A percentile compares a stretch with the other conserved stretches of the same genome.
Evolutionary conservation across 2,113 vertebrate genomes (phyloP).

Genomic region (Prinia subflava): DNA sequence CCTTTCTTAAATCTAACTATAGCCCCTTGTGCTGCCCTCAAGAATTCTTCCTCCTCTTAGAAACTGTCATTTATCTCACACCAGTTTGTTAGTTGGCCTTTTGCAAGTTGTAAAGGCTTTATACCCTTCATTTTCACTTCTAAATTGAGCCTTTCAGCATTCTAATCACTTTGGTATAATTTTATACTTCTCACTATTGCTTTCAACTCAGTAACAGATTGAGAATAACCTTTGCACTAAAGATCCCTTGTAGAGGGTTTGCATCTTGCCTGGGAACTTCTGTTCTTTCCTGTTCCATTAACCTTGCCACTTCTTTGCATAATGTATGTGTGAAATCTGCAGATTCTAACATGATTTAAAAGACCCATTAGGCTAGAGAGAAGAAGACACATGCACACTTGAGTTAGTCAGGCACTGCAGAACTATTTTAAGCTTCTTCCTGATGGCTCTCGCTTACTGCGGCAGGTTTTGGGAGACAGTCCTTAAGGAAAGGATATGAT

Average conservation of each 20-base stretch:
- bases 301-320: neutral
- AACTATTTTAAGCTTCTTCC: conserved; percentile 6
- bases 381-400: neutral
- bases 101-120: neutral
- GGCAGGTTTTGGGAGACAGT: neutral
- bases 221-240: neutral
- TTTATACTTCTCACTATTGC: neutral
- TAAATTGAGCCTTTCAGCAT: neutral
- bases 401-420: neutral
- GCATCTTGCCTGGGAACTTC: neutral
- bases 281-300: neutral
- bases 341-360: neutral
- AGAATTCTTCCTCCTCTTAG: neutral
- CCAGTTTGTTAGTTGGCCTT: neutral
- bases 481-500: neutral
- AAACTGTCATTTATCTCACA: neutral
- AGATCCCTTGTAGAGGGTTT: neutral
- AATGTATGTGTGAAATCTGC: neutral
- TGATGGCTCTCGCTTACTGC: neutral
- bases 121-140: neutral
- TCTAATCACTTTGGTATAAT: neutral
- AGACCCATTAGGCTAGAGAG: neutral
- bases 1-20: neutral
- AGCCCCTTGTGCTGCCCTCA: neutral
- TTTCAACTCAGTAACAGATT: neutral